These are phyloP conservation scores for Phallusia fumigata DNA, from an alignment of 23 tunicate genomes.

Conservation along the genomic window DNA sequence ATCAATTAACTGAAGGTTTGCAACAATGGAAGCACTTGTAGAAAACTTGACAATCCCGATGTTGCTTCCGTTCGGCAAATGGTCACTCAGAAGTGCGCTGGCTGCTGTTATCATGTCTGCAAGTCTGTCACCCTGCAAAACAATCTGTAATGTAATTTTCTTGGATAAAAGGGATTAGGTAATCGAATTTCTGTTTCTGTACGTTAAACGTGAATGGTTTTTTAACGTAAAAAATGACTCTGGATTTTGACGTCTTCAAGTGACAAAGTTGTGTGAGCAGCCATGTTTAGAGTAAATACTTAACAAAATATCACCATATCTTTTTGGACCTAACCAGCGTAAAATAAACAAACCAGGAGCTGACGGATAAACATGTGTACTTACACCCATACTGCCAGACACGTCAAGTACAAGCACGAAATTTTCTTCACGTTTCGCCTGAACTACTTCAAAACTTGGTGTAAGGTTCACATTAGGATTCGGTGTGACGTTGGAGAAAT, in stretches of 20 bases:
- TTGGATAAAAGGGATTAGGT: no score
- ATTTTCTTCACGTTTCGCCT: background rate
- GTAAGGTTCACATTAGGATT: background rate
- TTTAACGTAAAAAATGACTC: no score
- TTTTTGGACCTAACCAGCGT: no score
- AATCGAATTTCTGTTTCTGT: no score
- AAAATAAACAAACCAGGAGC: no score
- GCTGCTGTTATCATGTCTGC: constrained; percentile 34
- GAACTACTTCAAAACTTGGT: constrained; percentile 39
- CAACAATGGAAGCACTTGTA: background rate
- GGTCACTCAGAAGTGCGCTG: background rate
- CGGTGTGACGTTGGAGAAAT: constrained; percentile 43
- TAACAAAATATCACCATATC: no score
- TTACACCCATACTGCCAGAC: constrained; percentile 63
- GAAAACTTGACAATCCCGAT: constrained; percentile 42
- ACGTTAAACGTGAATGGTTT: no score
- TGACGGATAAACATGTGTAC: no score
- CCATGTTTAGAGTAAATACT: no score
- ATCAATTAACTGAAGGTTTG: background rate
- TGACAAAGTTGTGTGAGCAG: no score
- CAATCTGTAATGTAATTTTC: no score
- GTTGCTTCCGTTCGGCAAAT: constrained; percentile 22
- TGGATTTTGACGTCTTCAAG: no score
- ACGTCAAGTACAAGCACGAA: constrained; percentile 67
- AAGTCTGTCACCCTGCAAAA: background rate